phyloP scores from a whole-genome alignment of 2,797 vertebrate species.

The Argentina silus region DNA sequence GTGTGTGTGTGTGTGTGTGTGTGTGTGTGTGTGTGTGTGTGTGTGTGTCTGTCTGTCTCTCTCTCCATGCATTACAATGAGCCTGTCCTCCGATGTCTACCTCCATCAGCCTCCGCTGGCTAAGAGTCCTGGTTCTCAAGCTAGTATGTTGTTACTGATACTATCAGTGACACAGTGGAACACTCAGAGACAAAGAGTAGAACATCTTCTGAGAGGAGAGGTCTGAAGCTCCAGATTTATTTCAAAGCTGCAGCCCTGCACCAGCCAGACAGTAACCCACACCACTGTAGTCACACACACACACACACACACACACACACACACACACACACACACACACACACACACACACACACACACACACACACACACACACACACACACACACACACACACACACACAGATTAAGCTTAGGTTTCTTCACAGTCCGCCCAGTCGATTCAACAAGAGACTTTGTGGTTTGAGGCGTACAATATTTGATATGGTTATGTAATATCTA shows the following conservation, averaged over 20 bases:
- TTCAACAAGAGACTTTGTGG: neutral
- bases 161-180: too few species aligned
- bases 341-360: neutral
- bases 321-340: neutral
- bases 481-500: neutral
- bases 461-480: neutral
- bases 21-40: neutral
- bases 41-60: neutral
- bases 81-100: too few species aligned
- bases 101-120: too few species aligned
- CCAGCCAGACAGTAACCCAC: conserved; percentile 57
- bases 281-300: neutral
- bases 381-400: neutral
- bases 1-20: too few species aligned
- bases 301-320: too few species aligned
- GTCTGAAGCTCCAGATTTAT: neutral
- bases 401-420: neutral
- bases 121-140: too few species aligned
- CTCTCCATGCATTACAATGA: too few species aligned
- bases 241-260: conserved; percentile 41
- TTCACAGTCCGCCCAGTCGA: neutral
- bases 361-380: too few species aligned
- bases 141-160: too few species aligned
- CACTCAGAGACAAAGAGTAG: neutral
- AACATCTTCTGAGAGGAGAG: neutral